phyloP scores from a whole-genome alignment of 1,140 invertebrate genomes.

The Drosophila kohkoa region DNA sequence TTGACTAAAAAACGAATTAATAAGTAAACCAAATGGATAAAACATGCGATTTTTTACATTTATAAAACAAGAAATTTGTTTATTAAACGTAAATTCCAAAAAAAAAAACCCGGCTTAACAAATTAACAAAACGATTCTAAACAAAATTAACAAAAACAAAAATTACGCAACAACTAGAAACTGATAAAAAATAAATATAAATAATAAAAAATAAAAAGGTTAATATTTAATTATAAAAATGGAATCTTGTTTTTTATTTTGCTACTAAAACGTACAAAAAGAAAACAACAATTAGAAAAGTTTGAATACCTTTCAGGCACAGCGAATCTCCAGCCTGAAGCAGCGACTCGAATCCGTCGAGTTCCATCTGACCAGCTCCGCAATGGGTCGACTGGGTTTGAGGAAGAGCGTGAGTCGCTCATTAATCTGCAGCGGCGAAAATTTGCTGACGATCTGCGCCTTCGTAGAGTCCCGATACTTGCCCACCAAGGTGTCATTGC shows the following conservation, averaged over 20 bases:
- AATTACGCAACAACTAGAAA: constrained; percentile 46
- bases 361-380: constrained; percentile 76
- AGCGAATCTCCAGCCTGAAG: constrained; percentile 76
- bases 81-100: constrained; percentile 66
- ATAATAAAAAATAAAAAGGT: constrained; percentile 42
- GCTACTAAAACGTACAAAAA: constrained; percentile 77
- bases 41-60: constrained; percentile 76
- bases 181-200: constrained; percentile 52
- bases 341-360: constrained; percentile 73
- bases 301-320: constrained; percentile 44
- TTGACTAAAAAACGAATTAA: constrained; percentile 38
- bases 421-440: constrained; percentile 76
- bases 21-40: constrained; percentile 36
- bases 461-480: constrained; percentile 77
- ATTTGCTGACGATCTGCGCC: constrained; percentile 75
- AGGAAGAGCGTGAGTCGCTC: constrained; percentile 74
- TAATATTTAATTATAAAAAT: constrained; percentile 27
- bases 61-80: constrained; percentile 74
- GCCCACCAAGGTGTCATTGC: constrained; percentile 60
- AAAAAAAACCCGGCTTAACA: constrained; percentile 61
- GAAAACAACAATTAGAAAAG: constrained; percentile 11
- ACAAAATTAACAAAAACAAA: constrained; percentile 45
- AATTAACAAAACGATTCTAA: constrained; percentile 55
- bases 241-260: constrained; percentile 67
- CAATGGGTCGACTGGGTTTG: constrained; percentile 80